Conservation (phyloP, 2,113 vertebrate genomes). For the Heterocephalus glaber region DNA sequence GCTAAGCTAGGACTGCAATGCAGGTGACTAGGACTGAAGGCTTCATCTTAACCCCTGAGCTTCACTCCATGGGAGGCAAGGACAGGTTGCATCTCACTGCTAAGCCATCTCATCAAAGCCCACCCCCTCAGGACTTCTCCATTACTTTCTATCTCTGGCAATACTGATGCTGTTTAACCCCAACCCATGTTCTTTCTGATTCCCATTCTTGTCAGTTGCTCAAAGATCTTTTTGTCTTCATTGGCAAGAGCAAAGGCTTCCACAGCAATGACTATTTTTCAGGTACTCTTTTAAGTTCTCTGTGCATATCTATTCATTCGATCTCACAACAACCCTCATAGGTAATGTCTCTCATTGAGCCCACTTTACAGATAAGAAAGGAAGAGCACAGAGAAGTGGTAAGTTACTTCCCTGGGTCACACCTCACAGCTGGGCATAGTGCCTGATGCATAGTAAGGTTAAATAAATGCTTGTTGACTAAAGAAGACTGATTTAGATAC, state of each 20-base stretch:
- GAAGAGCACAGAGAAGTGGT: not conserved
- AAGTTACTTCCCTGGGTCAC: not conserved
- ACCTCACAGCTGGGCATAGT: not conserved
- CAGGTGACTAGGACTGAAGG: not conserved
- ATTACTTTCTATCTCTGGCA: not conserved
- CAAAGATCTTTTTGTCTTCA: not conserved
- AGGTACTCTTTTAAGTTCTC: not conserved
- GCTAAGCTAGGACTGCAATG: not conserved
- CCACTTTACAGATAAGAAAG: not conserved
- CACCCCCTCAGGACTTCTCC: not conserved
- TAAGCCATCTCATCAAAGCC: not conserved
- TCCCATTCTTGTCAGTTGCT: not conserved
- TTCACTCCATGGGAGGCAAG: not conserved
- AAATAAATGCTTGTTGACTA: not conserved
- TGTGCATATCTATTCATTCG: not conserved
- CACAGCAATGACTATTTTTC: too few species aligned
- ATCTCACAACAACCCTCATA: not conserved
- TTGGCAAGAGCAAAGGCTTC: not conserved
- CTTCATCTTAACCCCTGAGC: not conserved
- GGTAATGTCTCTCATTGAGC: not conserved
- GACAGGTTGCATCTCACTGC: not conserved
- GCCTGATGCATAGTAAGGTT: not conserved
- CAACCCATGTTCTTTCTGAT: not conserved
- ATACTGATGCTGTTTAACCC: not conserved
- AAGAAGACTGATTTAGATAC: not conserved